These are phyloP conservation scores for Hypomecis punctinalis DNA, from an alignment of 2,888 invertebrate species.

Conservation along the genomic window DNA sequence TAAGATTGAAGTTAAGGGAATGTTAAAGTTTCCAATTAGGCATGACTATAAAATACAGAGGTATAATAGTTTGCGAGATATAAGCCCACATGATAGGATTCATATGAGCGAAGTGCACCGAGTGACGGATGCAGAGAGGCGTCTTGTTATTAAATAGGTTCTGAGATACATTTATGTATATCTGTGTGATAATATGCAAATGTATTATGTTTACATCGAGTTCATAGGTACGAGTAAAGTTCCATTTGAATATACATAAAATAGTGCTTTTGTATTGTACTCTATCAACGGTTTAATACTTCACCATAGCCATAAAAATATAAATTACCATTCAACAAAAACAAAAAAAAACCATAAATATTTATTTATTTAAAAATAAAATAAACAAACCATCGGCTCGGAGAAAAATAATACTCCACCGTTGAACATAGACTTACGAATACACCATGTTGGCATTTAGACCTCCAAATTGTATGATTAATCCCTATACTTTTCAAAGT, in stretches of 20 bases:
- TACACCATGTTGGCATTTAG: too few species aligned
- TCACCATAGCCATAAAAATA: too few species aligned
- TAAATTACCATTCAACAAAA: too few species aligned
- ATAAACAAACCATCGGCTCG: too few species aligned
- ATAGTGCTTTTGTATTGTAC: too few species aligned
- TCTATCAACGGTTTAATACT: too few species aligned
- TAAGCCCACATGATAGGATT: conserved; percentile 36
- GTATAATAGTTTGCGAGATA: conserved; percentile 28
- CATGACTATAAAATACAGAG: conserved; percentile 36
- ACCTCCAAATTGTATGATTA: too few species aligned
- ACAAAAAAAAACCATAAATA: too few species aligned
- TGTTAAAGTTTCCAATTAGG: conserved; percentile 38
- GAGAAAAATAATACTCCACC: too few species aligned
- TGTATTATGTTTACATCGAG: conserved; percentile 12
- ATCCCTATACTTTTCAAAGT: too few species aligned
- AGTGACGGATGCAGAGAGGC: conserved; percentile 17
- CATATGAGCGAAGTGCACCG: conserved; percentile 29
- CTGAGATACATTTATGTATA: conserved; percentile 9
- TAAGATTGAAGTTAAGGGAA: not conserved
- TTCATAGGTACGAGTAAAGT: conserved; percentile 18
- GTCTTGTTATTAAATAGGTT: conserved; percentile 26
- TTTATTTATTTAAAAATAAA: too few species aligned
- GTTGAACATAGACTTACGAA: too few species aligned
- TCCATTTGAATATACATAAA: conserved; percentile 4
- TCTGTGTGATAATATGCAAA: conserved; percentile 9